Conservation (phyloP, 2,888 invertebrate genomes). For the Acanthosepion esculentum region DNA sequence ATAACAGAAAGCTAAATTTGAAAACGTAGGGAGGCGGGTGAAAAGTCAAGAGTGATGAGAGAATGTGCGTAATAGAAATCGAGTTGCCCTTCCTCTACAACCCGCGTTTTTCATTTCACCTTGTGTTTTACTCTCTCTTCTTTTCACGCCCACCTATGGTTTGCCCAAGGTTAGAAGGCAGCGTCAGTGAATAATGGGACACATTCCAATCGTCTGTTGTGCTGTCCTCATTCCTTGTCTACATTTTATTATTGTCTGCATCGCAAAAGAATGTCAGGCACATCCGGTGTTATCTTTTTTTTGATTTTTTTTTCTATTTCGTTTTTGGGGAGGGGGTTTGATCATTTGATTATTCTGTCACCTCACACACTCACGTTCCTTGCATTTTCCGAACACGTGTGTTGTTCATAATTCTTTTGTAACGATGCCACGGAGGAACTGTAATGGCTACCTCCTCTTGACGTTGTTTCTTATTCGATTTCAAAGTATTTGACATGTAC, state of each 20-base stretch:
- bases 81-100: background rate
- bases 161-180: slow-evolving; percentile 18
- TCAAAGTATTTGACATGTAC: too few species aligned
- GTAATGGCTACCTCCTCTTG: too few species aligned
- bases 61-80: background rate
- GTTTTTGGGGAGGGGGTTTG: background rate
- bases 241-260: slow-evolving; percentile 17
- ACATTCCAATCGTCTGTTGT: background rate
- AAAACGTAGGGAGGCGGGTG: background rate
- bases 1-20: background rate
- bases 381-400: background rate
- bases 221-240: background rate
- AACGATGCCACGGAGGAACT: too few species aligned
- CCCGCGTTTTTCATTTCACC: background rate
- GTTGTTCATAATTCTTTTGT: too few species aligned
- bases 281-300: background rate
- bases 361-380: background rate
- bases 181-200: background rate
- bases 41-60: background rate
- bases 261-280: background rate
- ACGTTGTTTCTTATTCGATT: too few species aligned
- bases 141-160: background rate
- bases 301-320: background rate
- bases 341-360: background rate
- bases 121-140: background rate